These are phyloP conservation scores for Pegoplata infirma DNA, from an alignment of 2,888 invertebrate species.

Conservation along the genomic window DNA sequence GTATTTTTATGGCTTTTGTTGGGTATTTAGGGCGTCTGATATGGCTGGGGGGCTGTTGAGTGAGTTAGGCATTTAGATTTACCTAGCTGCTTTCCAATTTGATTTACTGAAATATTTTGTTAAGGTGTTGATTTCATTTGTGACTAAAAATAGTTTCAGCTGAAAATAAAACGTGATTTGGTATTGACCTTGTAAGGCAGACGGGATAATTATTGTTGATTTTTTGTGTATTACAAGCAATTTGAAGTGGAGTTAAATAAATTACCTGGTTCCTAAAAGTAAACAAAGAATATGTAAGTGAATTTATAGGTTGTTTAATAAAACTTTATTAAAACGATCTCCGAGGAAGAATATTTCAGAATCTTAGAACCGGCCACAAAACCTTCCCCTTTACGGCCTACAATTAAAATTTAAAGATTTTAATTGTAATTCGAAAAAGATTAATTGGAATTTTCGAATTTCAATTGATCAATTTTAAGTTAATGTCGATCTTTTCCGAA, in stretches of 20 bases:
- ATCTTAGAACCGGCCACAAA: too few relatives aligned
- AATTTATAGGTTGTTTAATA: too few relatives aligned
- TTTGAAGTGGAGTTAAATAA: neutral
- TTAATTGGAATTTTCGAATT: too few relatives aligned
- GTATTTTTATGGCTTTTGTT: constrained; percentile 2
- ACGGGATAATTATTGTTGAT: constrained; percentile 33
- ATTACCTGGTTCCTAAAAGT: constrained; percentile 27
- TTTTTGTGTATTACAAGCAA: constrained; percentile 16
- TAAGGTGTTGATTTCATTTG: neutral
- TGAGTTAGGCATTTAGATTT: neutral
- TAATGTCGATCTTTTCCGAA: too few relatives aligned
- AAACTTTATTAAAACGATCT: too few relatives aligned
- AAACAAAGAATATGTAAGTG: too few relatives aligned
- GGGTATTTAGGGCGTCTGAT: neutral
- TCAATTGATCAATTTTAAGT: too few relatives aligned
- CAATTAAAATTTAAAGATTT: too few relatives aligned
- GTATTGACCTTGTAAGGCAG: constrained; percentile 47
- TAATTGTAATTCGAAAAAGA: too few relatives aligned
- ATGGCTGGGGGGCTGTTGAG: neutral
- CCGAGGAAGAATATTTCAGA: too few relatives aligned
- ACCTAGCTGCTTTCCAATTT: neutral
- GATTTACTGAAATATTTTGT: neutral
- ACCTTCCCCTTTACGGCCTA: too few relatives aligned
- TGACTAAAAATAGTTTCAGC: constrained; percentile 38
- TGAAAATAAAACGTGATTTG: constrained; percentile 26